Percentiles rank a stretch among this genome's conserved stretches.
phyloP scores from a whole-genome alignment of 2,113 vertebrate genomes.

The Pelecanus crispus region DNA sequence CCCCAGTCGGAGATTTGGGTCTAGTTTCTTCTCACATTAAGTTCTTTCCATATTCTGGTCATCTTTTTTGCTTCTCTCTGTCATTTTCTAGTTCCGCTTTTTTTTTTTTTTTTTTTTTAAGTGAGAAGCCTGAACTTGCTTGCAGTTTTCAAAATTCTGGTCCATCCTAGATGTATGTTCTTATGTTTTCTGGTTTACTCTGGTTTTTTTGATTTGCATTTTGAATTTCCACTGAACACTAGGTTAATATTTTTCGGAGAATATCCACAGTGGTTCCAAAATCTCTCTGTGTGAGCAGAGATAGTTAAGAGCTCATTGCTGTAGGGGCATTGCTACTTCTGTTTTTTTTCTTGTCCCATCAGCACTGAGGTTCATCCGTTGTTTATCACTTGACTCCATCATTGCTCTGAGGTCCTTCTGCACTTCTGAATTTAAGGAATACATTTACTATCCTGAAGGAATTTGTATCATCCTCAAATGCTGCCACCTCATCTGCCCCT shows the following conservation, averaged over 20 bases:
- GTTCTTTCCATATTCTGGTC: background rate
- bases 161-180: background rate
- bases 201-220: background rate
- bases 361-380: background rate
- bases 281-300: background rate
- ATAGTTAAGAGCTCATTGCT: background rate
- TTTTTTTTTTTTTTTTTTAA: background rate
- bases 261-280: background rate
- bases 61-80: background rate
- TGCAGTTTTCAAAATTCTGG: rapidly evolving
- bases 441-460: background rate
- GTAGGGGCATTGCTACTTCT: background rate
- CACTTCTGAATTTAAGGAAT: background rate
- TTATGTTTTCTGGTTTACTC: background rate
- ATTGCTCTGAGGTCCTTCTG: background rate
- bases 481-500: background rate
- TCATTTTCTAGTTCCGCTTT: background rate
- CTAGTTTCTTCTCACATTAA: background rate
- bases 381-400: background rate
- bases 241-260: background rate
- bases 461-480: background rate
- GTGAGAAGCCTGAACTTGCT: background rate
- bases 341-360: background rate
- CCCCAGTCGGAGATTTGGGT: rapidly evolving
- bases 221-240: background rate